phyloP scores from a whole-genome alignment of 2,113 vertebrate genomes.

The Speoplatyrhinus poulsoni region DNA sequence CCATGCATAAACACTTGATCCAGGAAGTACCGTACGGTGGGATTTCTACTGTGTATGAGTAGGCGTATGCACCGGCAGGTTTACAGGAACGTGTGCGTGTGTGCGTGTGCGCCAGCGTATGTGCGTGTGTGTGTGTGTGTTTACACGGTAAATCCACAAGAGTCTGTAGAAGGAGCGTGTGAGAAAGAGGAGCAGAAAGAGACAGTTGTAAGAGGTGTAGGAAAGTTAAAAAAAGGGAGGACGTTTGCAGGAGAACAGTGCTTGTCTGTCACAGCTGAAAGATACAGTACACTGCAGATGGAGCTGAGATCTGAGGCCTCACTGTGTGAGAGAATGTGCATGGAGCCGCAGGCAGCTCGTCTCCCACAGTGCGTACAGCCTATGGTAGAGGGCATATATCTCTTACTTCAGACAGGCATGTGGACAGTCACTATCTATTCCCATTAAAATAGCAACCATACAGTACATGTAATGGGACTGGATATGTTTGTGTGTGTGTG shows the following conservation, averaged over 20 bases:
- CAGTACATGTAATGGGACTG: not conserved
- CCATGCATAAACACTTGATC: constrained; percentile 38
- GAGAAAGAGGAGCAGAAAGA: not conserved
- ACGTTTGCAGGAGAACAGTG: constrained; percentile 12
- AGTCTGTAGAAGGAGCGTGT: not conserved
- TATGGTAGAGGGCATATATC: constrained; percentile 21
- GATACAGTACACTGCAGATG: not conserved
- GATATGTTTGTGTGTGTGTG: not conserved
- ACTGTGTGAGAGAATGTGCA: too few species aligned
- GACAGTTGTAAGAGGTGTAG: constrained; percentile 8
- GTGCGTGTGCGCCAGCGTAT: constrained; percentile 7
- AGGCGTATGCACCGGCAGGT: constrained; percentile 7
- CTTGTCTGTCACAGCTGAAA: too few species aligned
- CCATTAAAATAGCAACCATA: constrained; percentile 15
- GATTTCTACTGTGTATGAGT: constrained; percentile 30
- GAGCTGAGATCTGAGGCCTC: constrained; percentile 18
- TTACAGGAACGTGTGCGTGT: constrained; percentile 2
- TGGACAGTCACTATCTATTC: not conserved
- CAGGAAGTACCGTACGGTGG: constrained; percentile 53
- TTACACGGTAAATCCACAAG: constrained; percentile 13
- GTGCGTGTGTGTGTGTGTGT: constrained; percentile 10
- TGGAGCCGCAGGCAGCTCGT: not conserved
- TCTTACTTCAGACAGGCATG: not conserved
- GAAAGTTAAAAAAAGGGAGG: constrained; percentile 10
- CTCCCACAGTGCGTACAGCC: constrained; percentile 34